Conservation (phyloP, 2,797 vertebrate genomes). For the Pangasius krempfi region DNA sequence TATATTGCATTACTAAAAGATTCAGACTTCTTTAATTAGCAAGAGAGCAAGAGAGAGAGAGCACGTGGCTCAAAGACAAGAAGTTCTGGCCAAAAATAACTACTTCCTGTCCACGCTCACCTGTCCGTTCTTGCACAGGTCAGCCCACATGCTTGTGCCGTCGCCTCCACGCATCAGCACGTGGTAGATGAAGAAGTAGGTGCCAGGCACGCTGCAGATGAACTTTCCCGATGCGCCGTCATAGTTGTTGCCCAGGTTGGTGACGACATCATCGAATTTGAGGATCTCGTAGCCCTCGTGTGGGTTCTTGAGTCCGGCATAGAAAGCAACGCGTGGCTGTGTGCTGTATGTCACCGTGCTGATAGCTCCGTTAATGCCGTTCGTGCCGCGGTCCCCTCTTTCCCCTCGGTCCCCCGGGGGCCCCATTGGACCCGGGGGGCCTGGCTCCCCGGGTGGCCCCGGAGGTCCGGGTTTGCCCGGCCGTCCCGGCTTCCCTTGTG, state of each 20-base stretch:
- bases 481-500: conserved; percentile 89
- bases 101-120: conserved; percentile 70
- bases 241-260: conserved; percentile 97
- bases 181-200: conserved; percentile 99
- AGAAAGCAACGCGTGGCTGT: conserved; percentile 92
- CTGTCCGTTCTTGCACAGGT: conserved; percentile 98
- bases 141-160: conserved; percentile 99
- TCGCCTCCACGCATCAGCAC: conserved; percentile 98
- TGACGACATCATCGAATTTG: conserved; percentile 98
- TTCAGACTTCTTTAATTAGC: background rate
- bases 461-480: conserved; percentile 89
- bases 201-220: conserved; percentile 94
- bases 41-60: background rate
- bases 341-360: conserved; percentile 95
- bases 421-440: conserved; percentile 87
- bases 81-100: background rate
- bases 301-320: conserved; percentile 95
- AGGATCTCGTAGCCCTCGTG: conserved; percentile 98
- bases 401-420: conserved; percentile 88
- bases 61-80: background rate
- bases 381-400: conserved; percentile 69
- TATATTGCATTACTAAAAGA: background rate
- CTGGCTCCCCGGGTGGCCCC: conserved; percentile 87
- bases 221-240: conserved; percentile 94
- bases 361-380: conserved; percentile 76